Conservation (phyloP, 2,113 vertebrate genomes). For the Xiphorhynchus elegans region DNA sequence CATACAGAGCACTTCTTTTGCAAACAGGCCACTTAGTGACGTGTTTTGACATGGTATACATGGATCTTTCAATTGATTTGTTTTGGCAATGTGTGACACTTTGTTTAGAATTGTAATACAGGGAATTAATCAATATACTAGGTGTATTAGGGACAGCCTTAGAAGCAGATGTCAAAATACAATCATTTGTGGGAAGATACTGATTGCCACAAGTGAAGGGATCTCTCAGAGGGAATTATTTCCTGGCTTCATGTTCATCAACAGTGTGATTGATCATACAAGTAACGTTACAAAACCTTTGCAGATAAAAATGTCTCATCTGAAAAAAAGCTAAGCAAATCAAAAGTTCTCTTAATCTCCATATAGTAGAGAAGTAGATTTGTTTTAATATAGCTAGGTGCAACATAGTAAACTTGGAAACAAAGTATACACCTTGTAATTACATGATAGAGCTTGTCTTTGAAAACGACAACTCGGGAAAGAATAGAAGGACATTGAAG, state of each 20-base stretch:
- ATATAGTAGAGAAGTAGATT: background rate
- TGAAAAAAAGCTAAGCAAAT: background rate
- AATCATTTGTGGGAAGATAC: background rate
- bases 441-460: background rate
- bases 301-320: background rate
- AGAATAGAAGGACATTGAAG: background rate
- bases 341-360: background rate
- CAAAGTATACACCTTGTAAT: background rate
- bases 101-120: background rate
- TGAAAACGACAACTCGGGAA: background rate
- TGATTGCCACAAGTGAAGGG: background rate
- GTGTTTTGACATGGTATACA: background rate
- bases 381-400: background rate
- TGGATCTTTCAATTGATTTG: background rate
- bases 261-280: background rate
- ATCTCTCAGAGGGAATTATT: background rate
- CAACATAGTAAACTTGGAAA: background rate
- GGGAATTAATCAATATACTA: background rate
- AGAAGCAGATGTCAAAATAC: background rate
- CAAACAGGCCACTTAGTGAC: background rate
- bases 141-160: background rate
- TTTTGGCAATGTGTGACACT: background rate
- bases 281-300: background rate
- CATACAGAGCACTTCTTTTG: background rate
- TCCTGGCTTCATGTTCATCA: background rate